These are phyloP conservation scores for Eupelmus urozonus DNA, from an alignment of 2,888 invertebrate species.

Conservation along the genomic window DNA sequence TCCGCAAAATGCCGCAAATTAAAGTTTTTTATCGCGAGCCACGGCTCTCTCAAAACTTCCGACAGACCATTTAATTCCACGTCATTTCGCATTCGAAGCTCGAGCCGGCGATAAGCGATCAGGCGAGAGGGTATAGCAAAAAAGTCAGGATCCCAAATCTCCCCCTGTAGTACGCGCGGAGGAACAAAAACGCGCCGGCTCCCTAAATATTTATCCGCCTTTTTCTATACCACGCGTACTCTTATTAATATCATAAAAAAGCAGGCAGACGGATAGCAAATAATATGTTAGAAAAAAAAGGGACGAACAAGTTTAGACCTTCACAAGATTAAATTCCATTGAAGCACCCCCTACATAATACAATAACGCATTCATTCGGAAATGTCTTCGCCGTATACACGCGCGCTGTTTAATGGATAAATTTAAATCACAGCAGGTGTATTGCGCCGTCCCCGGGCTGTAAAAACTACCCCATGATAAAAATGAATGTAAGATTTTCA, in stretches of 20 bases:
- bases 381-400: background rate
- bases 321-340: background rate
- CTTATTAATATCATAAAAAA: background rate
- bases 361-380: constrained; percentile 5
- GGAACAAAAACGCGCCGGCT: background rate
- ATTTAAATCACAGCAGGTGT: constrained; percentile 2
- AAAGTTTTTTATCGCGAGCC: constrained; percentile 15
- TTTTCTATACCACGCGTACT: background rate
- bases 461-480: constrained; percentile 32
- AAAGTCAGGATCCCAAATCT: too few relatives aligned
- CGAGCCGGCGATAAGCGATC: constrained; percentile 5
- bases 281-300: background rate
- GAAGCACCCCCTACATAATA: background rate
- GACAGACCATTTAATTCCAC: constrained; percentile 41
- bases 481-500: constrained; percentile 38
- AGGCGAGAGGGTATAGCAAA: too few relatives aligned
- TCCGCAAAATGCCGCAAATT: constrained; percentile 13
- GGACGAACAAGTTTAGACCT: background rate
- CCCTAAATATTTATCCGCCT: background rate
- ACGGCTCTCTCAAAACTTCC: background rate
- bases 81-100: constrained; percentile 7
- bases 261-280: background rate
- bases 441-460: background rate
- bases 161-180: too few relatives aligned
- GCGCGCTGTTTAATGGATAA: background rate